phyloP scores from a whole-genome alignment of 2,888 invertebrate species.

The Eristalis intricaria region DNA sequence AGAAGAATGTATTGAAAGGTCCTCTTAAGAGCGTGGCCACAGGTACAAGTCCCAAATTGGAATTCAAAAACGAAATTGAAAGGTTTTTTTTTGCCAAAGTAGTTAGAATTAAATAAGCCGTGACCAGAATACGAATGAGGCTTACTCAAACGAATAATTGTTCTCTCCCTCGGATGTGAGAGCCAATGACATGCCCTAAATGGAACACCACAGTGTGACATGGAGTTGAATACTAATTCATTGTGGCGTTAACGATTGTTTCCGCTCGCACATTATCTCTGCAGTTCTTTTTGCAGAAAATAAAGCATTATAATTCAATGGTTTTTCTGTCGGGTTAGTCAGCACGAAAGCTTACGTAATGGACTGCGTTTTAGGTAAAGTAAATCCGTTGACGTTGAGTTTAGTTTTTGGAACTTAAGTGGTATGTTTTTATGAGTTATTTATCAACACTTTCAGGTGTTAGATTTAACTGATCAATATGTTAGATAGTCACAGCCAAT shows the following conservation, averaged over 20 bases:
- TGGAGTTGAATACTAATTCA: constrained; percentile 48
- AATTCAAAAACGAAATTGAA: not conserved
- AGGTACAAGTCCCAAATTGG: not conserved
- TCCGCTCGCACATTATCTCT: constrained; percentile 50
- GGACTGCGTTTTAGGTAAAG: not conserved
- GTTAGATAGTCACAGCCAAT: too few relatives aligned
- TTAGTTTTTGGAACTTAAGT: not conserved
- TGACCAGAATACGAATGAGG: constrained; percentile 53
- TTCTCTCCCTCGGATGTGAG: not conserved
- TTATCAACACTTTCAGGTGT: too few relatives aligned
- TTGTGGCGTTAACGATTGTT: constrained; percentile 51
- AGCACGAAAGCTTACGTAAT: not conserved
- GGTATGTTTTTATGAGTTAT: too few relatives aligned
- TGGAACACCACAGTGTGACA: constrained; percentile 31
- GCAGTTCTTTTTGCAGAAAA: not conserved
- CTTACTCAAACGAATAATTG: constrained; percentile 3
- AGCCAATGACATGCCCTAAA: constrained; percentile 33
- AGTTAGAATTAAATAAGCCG: constrained; percentile 49
- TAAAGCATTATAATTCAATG: not conserved
- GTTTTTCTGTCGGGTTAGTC: not conserved
- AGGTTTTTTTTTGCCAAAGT: not conserved
- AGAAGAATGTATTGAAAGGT: not conserved
- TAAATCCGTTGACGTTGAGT: not conserved
- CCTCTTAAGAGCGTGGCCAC: not conserved
- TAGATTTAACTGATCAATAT: too few relatives aligned